Evolutionary conservation across 2,113 vertebrate species (phyloP).

Genomic region (Corydoras maculifer): DNA sequence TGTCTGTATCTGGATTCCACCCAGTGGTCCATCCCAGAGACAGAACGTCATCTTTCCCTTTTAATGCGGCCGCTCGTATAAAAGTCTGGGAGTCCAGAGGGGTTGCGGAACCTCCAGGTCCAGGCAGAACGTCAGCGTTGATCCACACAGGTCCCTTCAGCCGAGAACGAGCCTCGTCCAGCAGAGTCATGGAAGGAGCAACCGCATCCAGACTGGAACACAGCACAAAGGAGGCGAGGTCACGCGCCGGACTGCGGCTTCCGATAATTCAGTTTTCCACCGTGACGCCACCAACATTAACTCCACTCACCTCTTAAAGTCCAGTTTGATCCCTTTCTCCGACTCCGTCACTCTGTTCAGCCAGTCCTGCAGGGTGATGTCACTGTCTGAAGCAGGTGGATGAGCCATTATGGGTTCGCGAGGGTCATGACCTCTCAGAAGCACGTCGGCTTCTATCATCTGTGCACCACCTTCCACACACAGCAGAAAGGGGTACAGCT

Average conservation of each 20-base stretch:
- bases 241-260: too few species aligned
- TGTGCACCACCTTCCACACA: conserved; percentile 67
- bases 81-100: conserved; percentile 67
- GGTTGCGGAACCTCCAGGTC: conserved; percentile 66
- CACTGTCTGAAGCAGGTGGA: conserved; percentile 80
- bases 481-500: neutral
- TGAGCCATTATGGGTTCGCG: conserved; percentile 87
- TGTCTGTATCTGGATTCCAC: conserved; percentile 64
- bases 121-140: conserved; percentile 81
- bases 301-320: conserved; percentile 85
- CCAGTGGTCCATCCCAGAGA: conserved; percentile 87
- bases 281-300: too few species aligned
- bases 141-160: conserved; percentile 73
- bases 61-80: conserved; percentile 58
- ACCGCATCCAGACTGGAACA: conserved; percentile 70
- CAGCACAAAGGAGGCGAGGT: neutral
- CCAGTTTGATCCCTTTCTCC: conserved; percentile 85
- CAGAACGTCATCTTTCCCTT: conserved; percentile 66
- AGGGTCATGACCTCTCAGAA: conserved; percentile 62
- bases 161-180: conserved; percentile 54
- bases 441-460: conserved; percentile 89
- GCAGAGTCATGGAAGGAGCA: conserved; percentile 67
- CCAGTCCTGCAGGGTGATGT: conserved; percentile 81
- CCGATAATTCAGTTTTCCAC: too few species aligned
- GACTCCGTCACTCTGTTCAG: conserved; percentile 61